Evolutionary conservation across 1,140 invertebrate species (phyloP).

Genomic region (Bursaphelenchus mucronatus): DNA sequence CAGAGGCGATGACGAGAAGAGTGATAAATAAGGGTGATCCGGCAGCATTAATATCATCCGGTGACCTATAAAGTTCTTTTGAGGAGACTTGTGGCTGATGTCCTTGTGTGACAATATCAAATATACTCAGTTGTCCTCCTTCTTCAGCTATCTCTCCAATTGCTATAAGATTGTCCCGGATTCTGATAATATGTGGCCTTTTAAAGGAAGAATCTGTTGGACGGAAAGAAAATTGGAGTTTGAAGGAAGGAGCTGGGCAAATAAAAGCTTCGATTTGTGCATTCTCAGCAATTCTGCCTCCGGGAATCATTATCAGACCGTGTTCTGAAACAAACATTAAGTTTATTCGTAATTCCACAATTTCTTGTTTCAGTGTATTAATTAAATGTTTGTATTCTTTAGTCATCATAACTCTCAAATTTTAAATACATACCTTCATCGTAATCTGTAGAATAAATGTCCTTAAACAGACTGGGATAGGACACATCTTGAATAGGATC

Average conservation of each 20-base stretch:
- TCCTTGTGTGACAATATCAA: constrained; percentile 43
- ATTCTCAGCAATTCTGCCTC: constrained; percentile 5
- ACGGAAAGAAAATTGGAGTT: constrained; percentile 43
- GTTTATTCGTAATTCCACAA: not conserved
- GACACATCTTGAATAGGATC: constrained; percentile 38
- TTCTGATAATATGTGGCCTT: constrained; percentile 49
- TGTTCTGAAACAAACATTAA: constrained; percentile 32
- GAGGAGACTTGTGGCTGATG: constrained; percentile 5
- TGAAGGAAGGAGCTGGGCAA: constrained; percentile 2
- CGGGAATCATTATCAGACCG: constrained; percentile 50
- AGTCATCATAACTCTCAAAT: not conserved
- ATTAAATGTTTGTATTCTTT: constrained; percentile 20
- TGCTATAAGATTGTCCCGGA: constrained; percentile 32
- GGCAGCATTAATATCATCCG: not conserved
- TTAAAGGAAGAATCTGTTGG: constrained; percentile 40
- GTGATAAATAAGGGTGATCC: constrained; percentile 12
- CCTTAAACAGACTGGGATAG: constrained; percentile 32
- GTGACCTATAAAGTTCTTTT: constrained; percentile 12
- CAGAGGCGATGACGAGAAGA: constrained; percentile 1
- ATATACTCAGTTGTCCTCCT: constrained; percentile 49
- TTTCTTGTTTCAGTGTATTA: too few species aligned
- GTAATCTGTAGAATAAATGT: constrained; percentile 48
- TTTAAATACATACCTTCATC: constrained; percentile 28
- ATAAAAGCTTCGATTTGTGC: constrained; percentile 32
- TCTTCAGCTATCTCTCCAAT: constrained; percentile 54